Evolutionary conservation across 2,888 invertebrate species (phyloP).

Genomic region (Leptopterna dolabrata): DNA sequence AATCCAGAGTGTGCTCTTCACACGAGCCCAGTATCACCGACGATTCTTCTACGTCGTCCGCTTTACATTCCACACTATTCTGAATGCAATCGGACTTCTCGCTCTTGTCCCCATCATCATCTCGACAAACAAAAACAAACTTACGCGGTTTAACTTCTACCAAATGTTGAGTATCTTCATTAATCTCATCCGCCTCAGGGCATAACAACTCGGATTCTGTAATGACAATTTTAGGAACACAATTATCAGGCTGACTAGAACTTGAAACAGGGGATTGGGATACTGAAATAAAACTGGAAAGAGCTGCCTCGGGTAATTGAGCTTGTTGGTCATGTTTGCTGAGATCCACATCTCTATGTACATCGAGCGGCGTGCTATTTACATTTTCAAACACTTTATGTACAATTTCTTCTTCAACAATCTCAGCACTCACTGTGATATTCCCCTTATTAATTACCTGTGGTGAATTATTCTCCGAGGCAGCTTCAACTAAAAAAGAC

Average conservation of each 20-base stretch:
- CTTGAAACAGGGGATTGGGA: constrained; percentile 23
- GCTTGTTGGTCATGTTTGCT: background rate
- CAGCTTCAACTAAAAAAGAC: constrained; percentile 64
- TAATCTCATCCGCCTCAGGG: constrained; percentile 54
- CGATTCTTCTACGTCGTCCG: constrained; percentile 63
- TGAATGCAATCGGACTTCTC: constrained; percentile 66
- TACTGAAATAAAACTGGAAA: constrained; percentile 5
- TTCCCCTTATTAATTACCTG: constrained; percentile 19
- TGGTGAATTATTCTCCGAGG: constrained; percentile 64
- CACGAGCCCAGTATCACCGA: constrained; percentile 73
- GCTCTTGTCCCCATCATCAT: constrained; percentile 23
- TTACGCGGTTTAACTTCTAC: constrained; percentile 56
- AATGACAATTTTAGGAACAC: constrained; percentile 61
- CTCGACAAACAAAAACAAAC: constrained; percentile 59
- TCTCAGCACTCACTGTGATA: background rate
- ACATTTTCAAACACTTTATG: background rate
- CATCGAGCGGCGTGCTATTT: constrained; percentile 9
- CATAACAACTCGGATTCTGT: constrained; percentile 60
- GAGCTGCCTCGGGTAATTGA: constrained; percentile 49
- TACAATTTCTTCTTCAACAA: background rate
- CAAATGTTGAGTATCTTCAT: constrained; percentile 41
- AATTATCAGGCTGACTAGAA: constrained; percentile 53
- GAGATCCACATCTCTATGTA: constrained; percentile 6
- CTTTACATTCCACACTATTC: constrained; percentile 66
- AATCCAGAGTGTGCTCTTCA: constrained; percentile 71